Evolutionary conservation across 2,888 invertebrate species (phyloP), one percentile per base, ranked within the genome.

Genomic region (Agrenia bidenticulata): DNA sequence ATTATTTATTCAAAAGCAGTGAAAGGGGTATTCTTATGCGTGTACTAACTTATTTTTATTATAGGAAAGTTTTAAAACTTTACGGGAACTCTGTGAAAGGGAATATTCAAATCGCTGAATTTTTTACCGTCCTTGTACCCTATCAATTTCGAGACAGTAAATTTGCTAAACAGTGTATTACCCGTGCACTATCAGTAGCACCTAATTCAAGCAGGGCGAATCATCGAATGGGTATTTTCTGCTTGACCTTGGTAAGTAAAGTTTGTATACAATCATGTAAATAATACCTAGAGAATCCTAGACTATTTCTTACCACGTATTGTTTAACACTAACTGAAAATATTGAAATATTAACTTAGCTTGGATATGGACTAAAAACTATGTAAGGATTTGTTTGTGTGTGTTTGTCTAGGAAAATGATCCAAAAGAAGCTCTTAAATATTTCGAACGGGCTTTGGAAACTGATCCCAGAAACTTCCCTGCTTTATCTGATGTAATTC

Each of bases 151-250:
- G 64, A 26, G 69, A 69, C 45, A 50, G 32, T 26, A 37, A 37
- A 2, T 61, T 61, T 24, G 69, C 69, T 1, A 56, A 63, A 39
- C 27, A 55, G 5, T 69, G 64, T 37, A 45, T 66, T 11, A 19
- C 50, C 26, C 19, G 41, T 45, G 66, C 69, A 13, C 49, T 64
- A 32, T 21, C 41, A 19, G 26, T 61, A 21, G 55, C 54, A 9
- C 63, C 68, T 50, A 65, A 73, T 23, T 64, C 67, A 26, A 71
- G 59, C 32, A 69, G 67, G 49, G 69, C 73, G 53, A 67, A 72
- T 69, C 61, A 72, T 66, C 63, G 70, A 19, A 59, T 66, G 66
- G 64, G 45, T 45, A 15, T 45, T 15, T 45, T 9, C n/a, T 45
- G 15, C 45, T n/a, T 45, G 19, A 45, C 45, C 5, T 17, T 15